Conservation (phyloP, 2,113 vertebrate genomes). For the Microtus ochrogaster region DNA sequence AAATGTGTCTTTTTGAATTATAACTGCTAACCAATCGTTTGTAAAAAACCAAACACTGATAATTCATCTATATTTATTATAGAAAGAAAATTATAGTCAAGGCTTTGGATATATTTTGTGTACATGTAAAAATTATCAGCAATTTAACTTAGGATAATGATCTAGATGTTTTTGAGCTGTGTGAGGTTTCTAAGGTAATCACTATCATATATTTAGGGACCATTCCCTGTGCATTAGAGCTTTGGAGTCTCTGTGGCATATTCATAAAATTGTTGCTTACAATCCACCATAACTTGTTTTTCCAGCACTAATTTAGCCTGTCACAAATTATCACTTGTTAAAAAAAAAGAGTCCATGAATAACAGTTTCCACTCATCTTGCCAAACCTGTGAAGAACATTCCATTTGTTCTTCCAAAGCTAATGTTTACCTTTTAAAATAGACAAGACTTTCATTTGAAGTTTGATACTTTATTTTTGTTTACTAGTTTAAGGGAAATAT, state of each 20-base stretch:
- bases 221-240: conserved; percentile 73
- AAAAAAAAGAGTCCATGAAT: conserved; percentile 69
- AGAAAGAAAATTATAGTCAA: conserved; percentile 50
- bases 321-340: conserved; percentile 84
- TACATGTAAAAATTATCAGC: conserved; percentile 82
- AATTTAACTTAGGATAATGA: conserved; percentile 82
- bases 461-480: conserved; percentile 73
- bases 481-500: conserved; percentile 65
- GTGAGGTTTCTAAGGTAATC: conserved; percentile 83
- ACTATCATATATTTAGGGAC: conserved; percentile 83
- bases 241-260: conserved; percentile 78
- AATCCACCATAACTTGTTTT: conserved; percentile 82
- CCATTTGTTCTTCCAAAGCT: conserved; percentile 83
- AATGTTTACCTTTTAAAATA: conserved; percentile 82
- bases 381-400: conserved; percentile 83
- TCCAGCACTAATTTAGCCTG: conserved; percentile 79
- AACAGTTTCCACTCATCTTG: conserved; percentile 86
- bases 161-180: conserved; percentile 84
- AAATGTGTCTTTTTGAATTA: conserved; percentile 39
- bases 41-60: conserved; percentile 5
- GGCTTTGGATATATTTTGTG: conserved; percentile 55
- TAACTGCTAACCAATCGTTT: conserved; percentile 4
- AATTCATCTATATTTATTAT: conserved; percentile 65
- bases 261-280: conserved; percentile 84
- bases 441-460: conserved; percentile 76